phyloP scores from a whole-genome alignment of 2,113 vertebrate genomes.

The Nicator chloris region DNA sequence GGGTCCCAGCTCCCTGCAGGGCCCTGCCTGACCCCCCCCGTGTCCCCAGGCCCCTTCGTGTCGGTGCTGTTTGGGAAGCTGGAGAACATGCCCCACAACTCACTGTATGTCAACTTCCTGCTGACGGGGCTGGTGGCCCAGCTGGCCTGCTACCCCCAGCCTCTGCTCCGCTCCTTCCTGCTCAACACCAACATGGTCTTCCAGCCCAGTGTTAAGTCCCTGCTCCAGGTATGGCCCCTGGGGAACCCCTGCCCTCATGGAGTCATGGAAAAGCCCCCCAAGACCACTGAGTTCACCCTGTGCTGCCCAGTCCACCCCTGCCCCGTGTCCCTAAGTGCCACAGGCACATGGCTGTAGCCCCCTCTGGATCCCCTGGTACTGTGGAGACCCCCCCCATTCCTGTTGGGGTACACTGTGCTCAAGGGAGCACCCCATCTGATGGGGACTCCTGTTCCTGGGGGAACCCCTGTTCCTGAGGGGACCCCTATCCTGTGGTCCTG shows the following conservation, averaged over 20 bases:
- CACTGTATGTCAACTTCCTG: slow-evolving; percentile 94
- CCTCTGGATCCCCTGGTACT: not conserved
- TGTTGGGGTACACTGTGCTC: not conserved
- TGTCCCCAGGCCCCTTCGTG: slow-evolving; percentile 86
- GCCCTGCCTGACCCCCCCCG: accelerated
- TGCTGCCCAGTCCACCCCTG: not conserved
- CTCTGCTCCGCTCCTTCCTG: slow-evolving; percentile 95
- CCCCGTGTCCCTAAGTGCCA: not conserved
- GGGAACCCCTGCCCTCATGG: not conserved
- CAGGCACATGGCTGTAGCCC: not conserved
- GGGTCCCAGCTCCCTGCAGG: accelerated
- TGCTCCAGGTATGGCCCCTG: slow-evolving; percentile 82
- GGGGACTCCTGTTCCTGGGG: not conserved
- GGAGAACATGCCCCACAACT: slow-evolving; percentile 98
- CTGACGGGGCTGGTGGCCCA: slow-evolving; percentile 93
- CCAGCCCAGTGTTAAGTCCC: slow-evolving; percentile 96
- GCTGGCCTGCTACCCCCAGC: slow-evolving; percentile 94
- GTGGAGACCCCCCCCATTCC: accelerated
- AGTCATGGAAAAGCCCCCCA: not conserved
- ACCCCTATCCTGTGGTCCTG: not conserved
- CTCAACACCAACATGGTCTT: slow-evolving; percentile 99
- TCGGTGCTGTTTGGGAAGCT: slow-evolving; percentile 90
- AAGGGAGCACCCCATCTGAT: not conserved
- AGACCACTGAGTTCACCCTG: accelerated
- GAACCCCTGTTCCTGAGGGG: not conserved